Evolutionary conservation across 2,888 invertebrate genomes (phyloP).

Genomic region (Drosophila barbarae): DNA sequence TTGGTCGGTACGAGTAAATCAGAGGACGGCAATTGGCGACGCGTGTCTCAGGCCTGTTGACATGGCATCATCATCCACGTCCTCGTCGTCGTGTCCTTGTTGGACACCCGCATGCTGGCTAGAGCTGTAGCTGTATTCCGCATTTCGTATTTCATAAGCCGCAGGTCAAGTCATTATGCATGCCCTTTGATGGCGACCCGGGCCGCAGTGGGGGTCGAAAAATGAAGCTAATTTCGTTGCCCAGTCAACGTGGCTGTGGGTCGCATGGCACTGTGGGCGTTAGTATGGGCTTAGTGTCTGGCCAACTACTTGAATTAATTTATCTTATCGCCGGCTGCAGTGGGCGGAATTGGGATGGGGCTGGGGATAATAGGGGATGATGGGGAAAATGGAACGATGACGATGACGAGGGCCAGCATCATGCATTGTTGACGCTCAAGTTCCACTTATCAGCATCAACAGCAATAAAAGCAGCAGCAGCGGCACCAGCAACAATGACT

Average conservation of each 20-base stretch:
- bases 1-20: conserved; percentile 40
- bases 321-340: conserved; percentile 63
- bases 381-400: conserved; percentile 12
- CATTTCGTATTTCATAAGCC: conserved; percentile 61
- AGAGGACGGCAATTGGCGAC: conserved; percentile 55
- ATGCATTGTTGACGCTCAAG: conserved; percentile 69
- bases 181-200: conserved; percentile 51
- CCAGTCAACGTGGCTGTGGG: conserved; percentile 8
- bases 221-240: conserved; percentile 59
- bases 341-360: conserved; percentile 11
- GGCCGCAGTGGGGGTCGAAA: conserved; percentile 36
- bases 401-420: conserved; percentile 34
- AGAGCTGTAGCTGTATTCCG: conserved; percentile 19
- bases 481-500: conserved; percentile 32
- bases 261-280: conserved; percentile 11
- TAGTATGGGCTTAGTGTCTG: conserved; percentile 30
- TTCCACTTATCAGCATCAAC: conserved; percentile 66
- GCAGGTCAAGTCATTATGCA: conserved; percentile 62
- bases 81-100: conserved; percentile 6
- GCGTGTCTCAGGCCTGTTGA: conserved; percentile 60
- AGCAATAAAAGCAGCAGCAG: conserved; percentile 29
- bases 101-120: conserved; percentile 30
- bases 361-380: background rate
- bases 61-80: conserved; percentile 54
- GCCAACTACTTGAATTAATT: conserved; percentile 65